These are phyloP conservation scores for Laupala kohalensis DNA, from an alignment of 1,140 invertebrate species.

Conservation along the genomic window DNA sequence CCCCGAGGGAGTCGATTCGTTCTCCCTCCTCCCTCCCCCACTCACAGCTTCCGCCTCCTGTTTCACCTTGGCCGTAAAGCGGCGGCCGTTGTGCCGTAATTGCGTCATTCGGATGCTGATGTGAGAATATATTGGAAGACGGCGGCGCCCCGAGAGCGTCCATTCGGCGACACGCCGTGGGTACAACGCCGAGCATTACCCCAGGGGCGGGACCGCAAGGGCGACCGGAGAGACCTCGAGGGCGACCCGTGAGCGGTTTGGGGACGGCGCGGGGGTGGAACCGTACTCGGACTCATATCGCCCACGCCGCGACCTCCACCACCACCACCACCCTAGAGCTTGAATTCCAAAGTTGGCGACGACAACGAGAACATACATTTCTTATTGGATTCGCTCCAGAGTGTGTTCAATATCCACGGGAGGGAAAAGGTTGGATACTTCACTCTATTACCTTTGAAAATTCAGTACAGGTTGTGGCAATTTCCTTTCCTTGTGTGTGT, in stretches of 20 bases:
- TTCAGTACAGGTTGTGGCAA: not conserved
- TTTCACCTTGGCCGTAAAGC: slow-evolving; percentile 9
- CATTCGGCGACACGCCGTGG: not conserved
- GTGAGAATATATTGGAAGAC: slow-evolving; percentile 9
- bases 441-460: not conserved
- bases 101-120: slow-evolving; percentile 14
- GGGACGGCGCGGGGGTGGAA: no score
- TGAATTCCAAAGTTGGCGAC: not conserved
- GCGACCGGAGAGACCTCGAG: not conserved
- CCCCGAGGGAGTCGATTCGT: no score
- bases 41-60: not conserved
- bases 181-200: not conserved
- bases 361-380: not conserved
- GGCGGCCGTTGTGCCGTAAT: slow-evolving; percentile 10
- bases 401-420: not conserved
- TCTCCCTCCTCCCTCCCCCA: not conserved
- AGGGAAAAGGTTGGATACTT: not conserved
- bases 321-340: not conserved
- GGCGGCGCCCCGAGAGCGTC: not conserved
- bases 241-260: not conserved
- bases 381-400: not conserved
- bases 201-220: not conserved
- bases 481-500: not conserved
- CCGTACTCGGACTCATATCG: not conserved
- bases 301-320: no score